Evolutionary conservation across 1,140 invertebrate species (phyloP).

Genomic region (Belonocnema kinseyi): DNA sequence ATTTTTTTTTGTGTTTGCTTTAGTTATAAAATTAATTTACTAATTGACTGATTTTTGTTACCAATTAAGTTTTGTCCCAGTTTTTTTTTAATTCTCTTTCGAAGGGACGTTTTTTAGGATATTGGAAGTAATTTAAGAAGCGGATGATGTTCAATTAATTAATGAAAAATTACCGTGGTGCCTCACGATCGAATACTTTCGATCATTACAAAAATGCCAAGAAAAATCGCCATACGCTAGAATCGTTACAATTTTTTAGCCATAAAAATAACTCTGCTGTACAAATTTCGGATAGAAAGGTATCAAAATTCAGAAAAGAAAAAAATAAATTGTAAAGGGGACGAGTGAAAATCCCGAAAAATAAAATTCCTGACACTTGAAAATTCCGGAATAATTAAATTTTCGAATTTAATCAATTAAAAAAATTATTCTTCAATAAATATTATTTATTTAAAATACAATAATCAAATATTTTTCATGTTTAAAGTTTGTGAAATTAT

Average conservation of each 20-base stretch:
- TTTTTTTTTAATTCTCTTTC: neutral
- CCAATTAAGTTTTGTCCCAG: neutral
- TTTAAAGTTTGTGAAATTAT: too few species aligned
- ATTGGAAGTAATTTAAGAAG: slow-evolving; percentile 11
- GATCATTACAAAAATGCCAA: slow-evolving; percentile 5
- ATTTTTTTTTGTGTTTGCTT: slow-evolving; percentile 22
- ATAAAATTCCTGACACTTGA: too few species aligned
- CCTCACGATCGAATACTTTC: neutral
- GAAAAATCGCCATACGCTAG: neutral
- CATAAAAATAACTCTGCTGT: slow-evolving; percentile 8
- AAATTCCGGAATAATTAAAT: too few species aligned
- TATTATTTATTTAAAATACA: too few species aligned
- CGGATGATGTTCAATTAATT: slow-evolving; percentile 14
- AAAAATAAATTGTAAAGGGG: neutral
- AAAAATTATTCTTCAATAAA: too few species aligned
- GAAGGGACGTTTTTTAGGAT: slow-evolving; percentile 23
- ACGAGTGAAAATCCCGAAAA: neutral
- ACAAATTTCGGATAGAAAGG: slow-evolving; percentile 21
- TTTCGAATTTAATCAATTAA: too few species aligned
- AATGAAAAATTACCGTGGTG: slow-evolving; percentile 18
- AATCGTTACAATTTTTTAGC: neutral
- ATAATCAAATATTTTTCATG: too few species aligned
- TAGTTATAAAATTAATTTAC: slow-evolving; percentile 21
- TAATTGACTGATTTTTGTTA: neutral
- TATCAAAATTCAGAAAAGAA: neutral